Base-by-base conservation (phyloP, 2,797 vertebrate genomes). In the Xiphophorus birchmanni region DNA sequence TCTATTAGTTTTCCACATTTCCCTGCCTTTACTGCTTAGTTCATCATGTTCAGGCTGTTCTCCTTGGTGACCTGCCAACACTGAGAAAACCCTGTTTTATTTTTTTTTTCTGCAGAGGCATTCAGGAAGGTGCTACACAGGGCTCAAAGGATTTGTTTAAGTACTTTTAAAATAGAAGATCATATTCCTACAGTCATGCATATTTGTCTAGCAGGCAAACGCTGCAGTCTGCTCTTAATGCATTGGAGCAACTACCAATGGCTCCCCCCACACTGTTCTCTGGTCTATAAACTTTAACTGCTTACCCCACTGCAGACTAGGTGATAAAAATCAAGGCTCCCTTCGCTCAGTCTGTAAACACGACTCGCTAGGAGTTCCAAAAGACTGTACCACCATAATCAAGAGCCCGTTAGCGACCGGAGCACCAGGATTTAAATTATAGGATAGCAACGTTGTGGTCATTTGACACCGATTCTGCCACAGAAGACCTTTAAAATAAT, bases 251-350 rank as follows among this genome's bases (percentile, higher is more conserved):
- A 56, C 56, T 60, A 56, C 72, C 32, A 3, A 75, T 45, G 72
- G 44, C 80, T 75, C 17, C n/a, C 78, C 75, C 77, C 78, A 50
- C 84, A 56, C 86, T 83, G 73, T 37, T 84, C 80, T 90, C 84
- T 89, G 91, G 83, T 90, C 80, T 88, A 93, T 95, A 94, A 93
- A 94, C 82, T 93, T 93, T 95, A 90, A 95, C 84, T 78, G 83
- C 83, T 88, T 90, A 92, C 82, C 91, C 85, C 84, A 85, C 88
- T 90, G 90, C 90, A 92, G 84, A 92, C 83, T 76, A 45, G 87
- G 89, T 86, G 87, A 92, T 92, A 92, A 91, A 93, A 93, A 92
- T 89, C 89, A 92, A 94, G 91, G 89, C 86, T 90, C 82, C 82
- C 76, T 88, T 89, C 86, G 80, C 85, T 89, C 87, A 91, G 90